Evolutionary conservation across 2,797 vertebrate species (phyloP).

Genomic region (Rhinatrema bivittatum): DNA sequence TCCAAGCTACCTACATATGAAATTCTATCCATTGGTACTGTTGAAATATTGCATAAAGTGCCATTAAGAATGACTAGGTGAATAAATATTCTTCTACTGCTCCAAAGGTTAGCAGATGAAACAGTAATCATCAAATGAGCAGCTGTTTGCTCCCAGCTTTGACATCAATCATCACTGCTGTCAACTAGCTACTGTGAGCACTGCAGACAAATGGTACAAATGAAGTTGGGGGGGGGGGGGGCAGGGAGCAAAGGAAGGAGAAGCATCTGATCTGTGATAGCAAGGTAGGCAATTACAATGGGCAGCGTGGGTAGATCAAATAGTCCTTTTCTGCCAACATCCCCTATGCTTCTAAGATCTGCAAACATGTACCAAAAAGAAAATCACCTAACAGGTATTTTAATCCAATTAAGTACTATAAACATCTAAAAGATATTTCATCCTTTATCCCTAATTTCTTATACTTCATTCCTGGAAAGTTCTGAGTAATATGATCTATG

Average conservation of each 20-base stretch:
- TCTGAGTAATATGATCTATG: no score
- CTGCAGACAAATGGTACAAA: constrained; percentile 25
- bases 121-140: constrained; percentile 46
- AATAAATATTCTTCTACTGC: constrained; percentile 38
- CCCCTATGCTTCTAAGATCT: no score
- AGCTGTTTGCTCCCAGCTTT: constrained; percentile 45
- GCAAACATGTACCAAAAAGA: no score
- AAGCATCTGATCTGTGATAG: neutral
- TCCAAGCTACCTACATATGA: constrained; percentile 6
- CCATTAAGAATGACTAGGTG: constrained; percentile 29
- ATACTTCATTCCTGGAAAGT: no score
- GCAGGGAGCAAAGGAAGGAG: neutral
- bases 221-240: no score
- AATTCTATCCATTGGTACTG: constrained; percentile 7
- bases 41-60: constrained; percentile 22
- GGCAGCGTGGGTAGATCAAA: no score
- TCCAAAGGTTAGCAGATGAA: constrained; percentile 48
- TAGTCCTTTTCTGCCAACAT: no score
- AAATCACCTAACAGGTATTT: constrained; percentile 39
- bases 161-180: constrained; percentile 37
- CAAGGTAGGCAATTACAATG: no score
- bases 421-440: no score
- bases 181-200: constrained; percentile 2
- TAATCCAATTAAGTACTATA: no score
- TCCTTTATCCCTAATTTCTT: no score